Evolutionary conservation across 1,140 invertebrate genomes (phyloP).

Genomic region (Sweltsa coloradensis): DNA sequence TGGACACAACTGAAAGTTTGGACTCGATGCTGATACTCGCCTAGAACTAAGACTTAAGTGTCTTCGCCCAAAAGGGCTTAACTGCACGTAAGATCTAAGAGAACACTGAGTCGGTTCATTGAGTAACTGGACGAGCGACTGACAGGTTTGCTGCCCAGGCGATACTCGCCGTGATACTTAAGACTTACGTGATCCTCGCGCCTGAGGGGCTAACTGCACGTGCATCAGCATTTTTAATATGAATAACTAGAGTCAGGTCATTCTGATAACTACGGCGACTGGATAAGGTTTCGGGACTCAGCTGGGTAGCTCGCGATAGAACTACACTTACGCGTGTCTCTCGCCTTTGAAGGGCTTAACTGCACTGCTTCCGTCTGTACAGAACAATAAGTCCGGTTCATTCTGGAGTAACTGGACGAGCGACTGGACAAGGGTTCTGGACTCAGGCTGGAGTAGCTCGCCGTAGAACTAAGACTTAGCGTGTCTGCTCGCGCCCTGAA

Average conservation of each 20-base stretch:
- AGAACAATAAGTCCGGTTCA: constrained; percentile 32
- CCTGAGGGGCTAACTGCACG: no score
- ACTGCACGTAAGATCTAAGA: no score
- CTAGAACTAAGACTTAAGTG: constrained; percentile 1
- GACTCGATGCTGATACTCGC: not conserved
- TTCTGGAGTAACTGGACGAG: constrained; percentile 45
- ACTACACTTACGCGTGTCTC: not conserved
- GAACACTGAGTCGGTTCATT: no score
- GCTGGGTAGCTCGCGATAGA: not conserved
- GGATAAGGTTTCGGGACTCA: no score
- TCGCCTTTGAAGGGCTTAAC: not conserved
- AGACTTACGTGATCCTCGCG: no score
- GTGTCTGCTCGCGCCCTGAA: constrained; percentile 67
- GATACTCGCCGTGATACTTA: no score
- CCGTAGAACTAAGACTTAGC: constrained; percentile 62
- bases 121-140: no score
- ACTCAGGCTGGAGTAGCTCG: constrained; percentile 48
- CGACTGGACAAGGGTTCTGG: constrained; percentile 41
- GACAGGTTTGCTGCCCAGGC: no score
- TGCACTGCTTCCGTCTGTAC: constrained; percentile 12
- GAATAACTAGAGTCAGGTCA: no score
- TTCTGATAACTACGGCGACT: no score
- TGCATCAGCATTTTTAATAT: no score
- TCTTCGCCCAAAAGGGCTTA: no score
- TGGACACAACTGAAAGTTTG: not conserved